Percentiles rank a stretch among this genome's conserved stretches.
phyloP scores from a whole-genome alignment of 1,140 invertebrate species.

The Cyrtorhinus lividipennis region DNA sequence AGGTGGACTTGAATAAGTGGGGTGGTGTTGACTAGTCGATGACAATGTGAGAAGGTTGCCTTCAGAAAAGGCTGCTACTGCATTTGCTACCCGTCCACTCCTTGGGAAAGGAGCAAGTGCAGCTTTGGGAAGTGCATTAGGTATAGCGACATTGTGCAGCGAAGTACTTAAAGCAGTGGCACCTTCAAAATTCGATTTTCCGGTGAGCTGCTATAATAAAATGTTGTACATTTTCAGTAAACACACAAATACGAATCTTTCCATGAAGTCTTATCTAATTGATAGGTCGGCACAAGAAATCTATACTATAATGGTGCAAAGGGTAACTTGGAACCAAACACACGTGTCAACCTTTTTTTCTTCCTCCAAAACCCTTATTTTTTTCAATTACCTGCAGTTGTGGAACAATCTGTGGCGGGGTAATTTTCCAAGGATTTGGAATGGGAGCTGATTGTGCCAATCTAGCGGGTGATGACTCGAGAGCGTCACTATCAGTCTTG shows the following conservation, averaged over 20 bases:
- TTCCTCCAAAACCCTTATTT: no score
- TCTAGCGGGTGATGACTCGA: not conserved
- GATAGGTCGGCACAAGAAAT: no score
- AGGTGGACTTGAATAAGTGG: conserved; percentile 17
- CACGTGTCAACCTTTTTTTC: no score
- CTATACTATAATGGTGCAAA: no score
- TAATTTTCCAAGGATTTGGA: not conserved
- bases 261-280: no score
- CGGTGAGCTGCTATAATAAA: not conserved
- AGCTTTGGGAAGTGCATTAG: conserved; percentile 9
- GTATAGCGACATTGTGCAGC: conserved; percentile 29
- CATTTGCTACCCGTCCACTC: conserved; percentile 3
- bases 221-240: no score
- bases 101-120: conserved; percentile 6
- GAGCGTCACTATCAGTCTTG: not conserved
- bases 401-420: no score
- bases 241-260: no score
- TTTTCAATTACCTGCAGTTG: no score
- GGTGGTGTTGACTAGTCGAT: conserved; percentile 13
- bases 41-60: conserved; percentile 9
- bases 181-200: not conserved
- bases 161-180: conserved; percentile 27
- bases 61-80: conserved; percentile 18
- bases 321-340: no score
- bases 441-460: not conserved